Evolutionary conservation across 2,888 invertebrate species (phyloP).

Genomic region (Machimus rusticus): DNA sequence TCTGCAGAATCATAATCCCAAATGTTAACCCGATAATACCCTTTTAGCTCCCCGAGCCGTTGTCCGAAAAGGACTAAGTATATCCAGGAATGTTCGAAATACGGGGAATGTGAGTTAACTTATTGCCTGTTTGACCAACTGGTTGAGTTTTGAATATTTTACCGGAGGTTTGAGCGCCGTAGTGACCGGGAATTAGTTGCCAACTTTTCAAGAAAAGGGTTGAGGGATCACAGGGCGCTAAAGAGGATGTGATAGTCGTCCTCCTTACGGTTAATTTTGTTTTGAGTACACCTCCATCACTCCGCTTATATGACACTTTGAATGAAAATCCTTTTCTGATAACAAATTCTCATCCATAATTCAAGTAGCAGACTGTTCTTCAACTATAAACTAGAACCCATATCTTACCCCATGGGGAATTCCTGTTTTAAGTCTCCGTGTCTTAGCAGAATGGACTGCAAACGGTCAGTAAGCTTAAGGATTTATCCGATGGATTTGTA

Average conservation of each 20-base stretch:
- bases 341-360: conserved; percentile 49
- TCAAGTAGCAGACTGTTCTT: conserved; percentile 39
- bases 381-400: conserved; percentile 41
- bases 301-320: conserved; percentile 45
- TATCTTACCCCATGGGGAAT: conserved; percentile 45
- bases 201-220: conserved; percentile 45
- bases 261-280: conserved; percentile 45
- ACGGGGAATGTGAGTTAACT: conserved; percentile 22
- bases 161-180: conserved; percentile 44
- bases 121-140: conserved; percentile 34
- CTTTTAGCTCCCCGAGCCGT: conserved; percentile 45
- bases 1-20: conserved; percentile 49
- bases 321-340: conserved; percentile 48
- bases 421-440: conserved; percentile 51
- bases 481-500: conserved; percentile 51
- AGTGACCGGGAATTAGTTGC: conserved; percentile 45
- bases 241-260: conserved; percentile 33
- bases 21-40: conserved; percentile 52
- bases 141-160: conserved; percentile 46
- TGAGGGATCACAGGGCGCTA: conserved; percentile 18
- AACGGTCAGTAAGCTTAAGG: conserved; percentile 50
- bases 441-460: conserved; percentile 54
- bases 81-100: conserved; percentile 25
- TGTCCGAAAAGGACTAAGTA: conserved; percentile 44
- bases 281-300: conserved; percentile 44